Base-by-base conservation (phyloP, 2,113 vertebrate species). In the Notothenia rossii region DNA sequence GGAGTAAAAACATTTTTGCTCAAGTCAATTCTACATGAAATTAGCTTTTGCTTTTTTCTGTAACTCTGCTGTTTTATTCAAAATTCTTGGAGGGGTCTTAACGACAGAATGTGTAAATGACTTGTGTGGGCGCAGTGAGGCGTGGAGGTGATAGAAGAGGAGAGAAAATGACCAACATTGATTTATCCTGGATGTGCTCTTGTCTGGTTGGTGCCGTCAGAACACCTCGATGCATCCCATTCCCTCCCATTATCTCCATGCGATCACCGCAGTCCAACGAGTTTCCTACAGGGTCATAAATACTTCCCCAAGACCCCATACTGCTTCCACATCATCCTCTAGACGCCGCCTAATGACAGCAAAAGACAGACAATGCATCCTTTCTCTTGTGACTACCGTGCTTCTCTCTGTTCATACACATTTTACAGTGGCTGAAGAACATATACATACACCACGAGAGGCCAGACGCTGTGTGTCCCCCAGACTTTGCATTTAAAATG, bases 151-250 rank as follows among this genome's bases (percentile, higher is more conserved):
- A 67, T 67, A 53, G 77, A 14, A 33, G 82, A 68, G 87, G 63
- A 85, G 94, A 95, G 95, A 96, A 96, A 97, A 97, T 97, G 97
- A 96, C 96, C 97, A 97, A 97, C 96, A 97, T 97, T 97, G 97
- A 97, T 98, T 98, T 98, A 97, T 98, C 96, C 96, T 96, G 93
- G 96, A 97, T 97, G 97, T 97, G 97, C 96, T 94, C 95, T 95
- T 97, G 95, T 97, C 96, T 97, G 96, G 95, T 96, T 96, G 96
- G 95, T 96, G 96, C 95, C 95, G 96, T 97, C 97, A 96, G 96
- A 97, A 97, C 96, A 97, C 96, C 95, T 97, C 96, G 95, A 95
- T 97, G 96, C 96, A 95, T 97, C 95, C 96, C 96, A 96, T 97
- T 96, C 96, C 95, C 97, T 97, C 96, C 96, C 97, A 98, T 98